Conservation (phyloP, 2,888 invertebrate species). For the Homarus gammarus region DNA sequence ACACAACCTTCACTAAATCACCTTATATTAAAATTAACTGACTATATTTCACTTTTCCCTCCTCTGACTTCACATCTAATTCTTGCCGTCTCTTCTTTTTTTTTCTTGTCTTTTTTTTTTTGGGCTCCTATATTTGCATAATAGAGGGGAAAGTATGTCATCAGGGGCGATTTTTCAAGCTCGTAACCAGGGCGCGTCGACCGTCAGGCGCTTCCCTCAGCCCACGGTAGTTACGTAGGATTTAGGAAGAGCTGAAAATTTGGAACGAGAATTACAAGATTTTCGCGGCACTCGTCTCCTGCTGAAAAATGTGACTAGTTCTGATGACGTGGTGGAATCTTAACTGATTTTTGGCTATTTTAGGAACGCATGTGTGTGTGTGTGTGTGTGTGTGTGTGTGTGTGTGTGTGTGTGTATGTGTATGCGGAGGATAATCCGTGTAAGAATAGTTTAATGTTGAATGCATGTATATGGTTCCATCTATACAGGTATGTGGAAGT, state of each 20-base stretch:
- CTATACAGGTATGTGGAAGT: too few species aligned
- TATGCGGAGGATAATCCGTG: too few species aligned
- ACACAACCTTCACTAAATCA: too few species aligned
- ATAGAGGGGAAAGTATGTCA: not conserved
- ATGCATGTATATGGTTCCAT: too few species aligned
- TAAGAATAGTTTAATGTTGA: too few species aligned
- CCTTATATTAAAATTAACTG: too few species aligned
- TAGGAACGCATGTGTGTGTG: not conserved
- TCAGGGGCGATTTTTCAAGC: not conserved
- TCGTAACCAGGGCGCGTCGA: not conserved
- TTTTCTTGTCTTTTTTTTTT: too few species aligned
- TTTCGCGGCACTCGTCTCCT: not conserved
- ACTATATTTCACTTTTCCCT: too few species aligned
- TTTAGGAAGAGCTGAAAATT: not conserved
- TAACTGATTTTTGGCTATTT: not conserved
- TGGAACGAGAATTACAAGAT: not conserved
- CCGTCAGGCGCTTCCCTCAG: not conserved
- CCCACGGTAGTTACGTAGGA: not conserved
- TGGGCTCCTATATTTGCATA: not conserved
- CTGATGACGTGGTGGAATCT: not conserved
- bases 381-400: too few species aligned
- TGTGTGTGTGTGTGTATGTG: too few species aligned
- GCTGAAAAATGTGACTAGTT: not conserved
- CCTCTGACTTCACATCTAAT: not conserved
- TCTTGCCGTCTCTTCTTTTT: not conserved